Evolutionary conservation across 2,888 invertebrate species (phyloP).

Genomic region (Drosophila phalerata): DNA sequence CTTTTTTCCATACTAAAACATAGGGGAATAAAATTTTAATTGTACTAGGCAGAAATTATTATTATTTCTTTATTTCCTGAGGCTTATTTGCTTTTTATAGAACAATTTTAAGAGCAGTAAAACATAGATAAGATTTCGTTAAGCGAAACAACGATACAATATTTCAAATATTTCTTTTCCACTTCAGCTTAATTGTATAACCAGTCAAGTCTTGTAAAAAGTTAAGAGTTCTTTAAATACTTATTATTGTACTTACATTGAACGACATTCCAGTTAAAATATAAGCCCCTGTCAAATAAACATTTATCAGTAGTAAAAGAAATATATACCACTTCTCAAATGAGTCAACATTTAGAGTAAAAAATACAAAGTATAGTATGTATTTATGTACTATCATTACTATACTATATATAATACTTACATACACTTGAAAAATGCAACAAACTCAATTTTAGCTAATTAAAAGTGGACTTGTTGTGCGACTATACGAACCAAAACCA

Average conservation of each 20-base stretch:
- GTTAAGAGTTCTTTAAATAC: constrained; percentile 21
- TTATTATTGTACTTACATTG: constrained; percentile 13
- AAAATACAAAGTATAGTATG: neutral
- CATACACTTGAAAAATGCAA: constrained; percentile 34
- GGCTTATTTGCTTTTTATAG: neutral
- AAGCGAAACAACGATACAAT: neutral
- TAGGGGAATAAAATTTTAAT: neutral
- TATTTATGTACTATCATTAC: neutral
- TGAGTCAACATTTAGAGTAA: constrained; percentile 11
- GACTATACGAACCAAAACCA: constrained; percentile 7
- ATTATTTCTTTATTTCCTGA: neutral
- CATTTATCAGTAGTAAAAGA: constrained; percentile 17
- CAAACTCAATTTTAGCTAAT: constrained; percentile 44
- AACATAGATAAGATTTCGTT: neutral
- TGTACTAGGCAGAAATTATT: neutral
- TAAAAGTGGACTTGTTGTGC: constrained; percentile 29
- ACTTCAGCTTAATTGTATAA: neutral
- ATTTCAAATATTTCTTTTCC: neutral
- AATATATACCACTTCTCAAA: constrained; percentile 2
- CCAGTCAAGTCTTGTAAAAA: neutral
- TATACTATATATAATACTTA: constrained; percentile 1
- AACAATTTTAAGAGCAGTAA: neutral
- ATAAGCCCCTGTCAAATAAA: constrained; percentile 23
- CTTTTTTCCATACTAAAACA: neutral
- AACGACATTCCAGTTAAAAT: constrained; percentile 11